These are phyloP conservation scores for Actinemys pallida DNA, from an alignment of 2,113 vertebrate genomes.

Conservation along the genomic window DNA sequence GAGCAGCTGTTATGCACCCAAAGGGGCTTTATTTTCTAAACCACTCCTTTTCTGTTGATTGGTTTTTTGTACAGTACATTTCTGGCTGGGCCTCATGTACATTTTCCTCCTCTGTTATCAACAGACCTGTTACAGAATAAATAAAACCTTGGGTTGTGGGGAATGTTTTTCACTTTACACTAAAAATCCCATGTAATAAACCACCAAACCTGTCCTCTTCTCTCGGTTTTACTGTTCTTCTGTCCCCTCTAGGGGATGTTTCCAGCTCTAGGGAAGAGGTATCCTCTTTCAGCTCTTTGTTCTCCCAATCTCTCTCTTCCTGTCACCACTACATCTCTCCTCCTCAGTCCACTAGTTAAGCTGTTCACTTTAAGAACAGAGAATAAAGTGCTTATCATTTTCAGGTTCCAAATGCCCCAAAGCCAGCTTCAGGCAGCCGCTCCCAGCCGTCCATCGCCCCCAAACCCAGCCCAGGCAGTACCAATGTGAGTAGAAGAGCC, in stretches of 20 bases:
- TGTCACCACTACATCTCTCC: neutral
- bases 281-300: neutral
- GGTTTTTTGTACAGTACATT: neutral
- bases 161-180: neutral
- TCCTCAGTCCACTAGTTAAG: neutral
- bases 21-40: neutral
- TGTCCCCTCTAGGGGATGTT: neutral
- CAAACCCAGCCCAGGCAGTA: constrained; percentile 2
- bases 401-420: constrained; percentile 32
- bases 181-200: fast-evolving
- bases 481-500: neutral
- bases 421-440: neutral
- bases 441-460: neutral
- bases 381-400: constrained; percentile 15
- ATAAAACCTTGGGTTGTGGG: neutral
- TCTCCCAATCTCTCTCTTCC: neutral
- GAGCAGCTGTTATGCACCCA: neutral
- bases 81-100: neutral
- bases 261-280: neutral
- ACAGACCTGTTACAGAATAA: neutral
- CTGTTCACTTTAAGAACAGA: neutral
- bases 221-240: neutral
- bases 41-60: fast-evolving
- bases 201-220: neutral
- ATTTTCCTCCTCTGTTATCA: neutral